Base-by-base conservation (phyloP, 92 coral and sea anemone genomes). In the Pocillopora grandis region DNA sequence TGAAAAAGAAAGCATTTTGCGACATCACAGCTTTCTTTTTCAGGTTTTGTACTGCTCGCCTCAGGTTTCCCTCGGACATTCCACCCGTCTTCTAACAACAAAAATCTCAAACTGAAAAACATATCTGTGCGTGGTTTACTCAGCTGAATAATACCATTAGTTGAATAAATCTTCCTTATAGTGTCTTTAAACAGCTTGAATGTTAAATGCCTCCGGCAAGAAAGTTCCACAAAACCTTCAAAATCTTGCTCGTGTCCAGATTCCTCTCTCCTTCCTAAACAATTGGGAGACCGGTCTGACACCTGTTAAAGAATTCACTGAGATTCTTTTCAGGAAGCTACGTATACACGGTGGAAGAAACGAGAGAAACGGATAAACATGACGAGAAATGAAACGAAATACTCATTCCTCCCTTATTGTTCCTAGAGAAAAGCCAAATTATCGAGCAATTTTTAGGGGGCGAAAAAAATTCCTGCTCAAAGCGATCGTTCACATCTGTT, bases 81-180 rank as follows among this genome's bases (percentile, higher is more conserved):
- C 52, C 52, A 42, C 52, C 5, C 52, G 52, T 42, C 52, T 7
- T 42, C 5, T 42, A 7, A 42, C 52, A 42, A 4, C 52, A 42
- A 42, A 42, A 42, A 7, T 42, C 52, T 42, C 52, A 42, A 42
- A 42, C 52, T 42, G 52, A 42, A 42, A 42, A 42, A 42, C 5
- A 42, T 7, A 42, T 42, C 52, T 42, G 52, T 7, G 5, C 20
- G 14, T 14, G 18, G 57, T 70, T 70, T 15, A 20, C 75, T 70
- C 33, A 70, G 75, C 55, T 16, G 75, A 55, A 70, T 36, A 70
- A 69, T 35, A 16, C n/a, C 56, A 70, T 70, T 70, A 70, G 56
- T 70, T 12, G 33, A 70, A 70, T 36, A 49, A 70, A 70, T 17
- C 16, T 16, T 70, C 42, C 75, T 55, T 2, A 35, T n/a, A 15